Percentiles rank a stretch among this genome's conserved stretches.
phyloP scores from a whole-genome alignment of 53 echinoderm and acorn worm species.

The Echinarachnius parma region DNA sequence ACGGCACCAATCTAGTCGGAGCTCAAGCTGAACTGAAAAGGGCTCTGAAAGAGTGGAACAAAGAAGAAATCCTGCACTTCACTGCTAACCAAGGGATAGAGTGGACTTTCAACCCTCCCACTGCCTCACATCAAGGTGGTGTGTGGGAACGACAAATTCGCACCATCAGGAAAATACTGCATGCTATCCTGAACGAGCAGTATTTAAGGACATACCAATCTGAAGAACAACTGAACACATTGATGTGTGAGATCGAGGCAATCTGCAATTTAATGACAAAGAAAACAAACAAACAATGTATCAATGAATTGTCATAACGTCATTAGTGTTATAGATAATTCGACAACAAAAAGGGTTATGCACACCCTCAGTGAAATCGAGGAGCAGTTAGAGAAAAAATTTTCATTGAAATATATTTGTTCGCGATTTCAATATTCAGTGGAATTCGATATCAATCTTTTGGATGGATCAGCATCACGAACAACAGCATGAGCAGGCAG shows the following conservation, averaged over 20 bases:
- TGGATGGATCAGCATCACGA: no score
- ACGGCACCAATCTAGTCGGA: constrained; percentile 68
- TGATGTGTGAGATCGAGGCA: constrained; percentile 61
- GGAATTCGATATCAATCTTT: no score
- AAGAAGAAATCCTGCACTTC: constrained; percentile 31
- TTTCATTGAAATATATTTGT: no score
- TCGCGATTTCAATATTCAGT: no score
- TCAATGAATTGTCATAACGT: no score
- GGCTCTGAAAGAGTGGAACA: constrained; percentile 39
- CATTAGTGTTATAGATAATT: no score
- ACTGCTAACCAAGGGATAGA: constrained; percentile 23
- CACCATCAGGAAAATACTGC: constrained; percentile 47
- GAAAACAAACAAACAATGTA: no score
- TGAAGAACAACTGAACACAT: constrained; percentile 60
- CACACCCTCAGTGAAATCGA: no score
- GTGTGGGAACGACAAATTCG: constrained; percentile 62
- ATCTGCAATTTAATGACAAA: no score
- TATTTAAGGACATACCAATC: constrained; percentile 41
- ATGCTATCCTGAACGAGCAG: constrained; percentile 58
- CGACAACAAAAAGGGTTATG: no score
- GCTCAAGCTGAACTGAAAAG: constrained; percentile 46
- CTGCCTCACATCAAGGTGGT: constrained; percentile 54
- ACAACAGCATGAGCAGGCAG: no score
- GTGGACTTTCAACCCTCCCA: constrained; percentile 65
- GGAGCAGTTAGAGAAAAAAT: no score